A percentile compares a stretch with the other conserved stretches of the same genome.
Conservation (phyloP, 1,140 invertebrate species). For the fruit fly (Drosophila melanogaster) region DNA sequence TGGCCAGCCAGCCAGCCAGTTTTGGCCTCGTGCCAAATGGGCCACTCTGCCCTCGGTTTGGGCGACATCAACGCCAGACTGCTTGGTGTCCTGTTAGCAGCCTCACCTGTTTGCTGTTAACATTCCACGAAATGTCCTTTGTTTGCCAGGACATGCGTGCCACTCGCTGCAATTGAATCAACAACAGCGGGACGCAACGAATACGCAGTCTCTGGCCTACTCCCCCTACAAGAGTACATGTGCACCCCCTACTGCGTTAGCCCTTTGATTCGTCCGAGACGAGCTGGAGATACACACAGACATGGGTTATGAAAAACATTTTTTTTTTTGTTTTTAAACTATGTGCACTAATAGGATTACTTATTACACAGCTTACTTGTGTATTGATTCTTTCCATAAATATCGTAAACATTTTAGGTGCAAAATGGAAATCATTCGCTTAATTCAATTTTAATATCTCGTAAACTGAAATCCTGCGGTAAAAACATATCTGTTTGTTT, state of each 20-base stretch:
- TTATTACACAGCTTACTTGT: too few species aligned
- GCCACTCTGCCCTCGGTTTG: constrained; percentile 8
- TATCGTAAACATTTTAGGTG: too few species aligned
- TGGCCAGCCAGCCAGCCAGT: constrained; percentile 13
- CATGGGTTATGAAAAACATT: constrained; percentile 1
- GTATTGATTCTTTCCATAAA: too few species aligned
- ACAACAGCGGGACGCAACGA: constrained; percentile 46
- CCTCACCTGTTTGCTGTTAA: constrained; percentile 55
- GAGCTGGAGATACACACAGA: constrained; percentile 26
- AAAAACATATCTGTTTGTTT: too few species aligned
- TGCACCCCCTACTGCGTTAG: constrained; percentile 6
- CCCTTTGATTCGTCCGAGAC: constrained; percentile 31
- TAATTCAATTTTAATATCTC: too few species aligned
- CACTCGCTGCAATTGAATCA: constrained; percentile 54
- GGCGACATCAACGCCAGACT: constrained; percentile 18
- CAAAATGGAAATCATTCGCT: too few species aligned
- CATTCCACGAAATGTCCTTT: constrained; percentile 26
- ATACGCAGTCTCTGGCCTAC: constrained; percentile 29
- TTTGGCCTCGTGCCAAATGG: constrained; percentile 52
- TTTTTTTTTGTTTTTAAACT: too few species aligned
- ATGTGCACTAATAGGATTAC: too few species aligned
- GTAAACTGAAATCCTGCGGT: too few species aligned
- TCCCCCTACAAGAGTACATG: background rate
- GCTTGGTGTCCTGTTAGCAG: constrained; percentile 25
- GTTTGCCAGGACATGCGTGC: constrained; percentile 23